phyloP scores from a whole-genome alignment of 2,797 vertebrate species.

The Masticophis lateralis region DNA sequence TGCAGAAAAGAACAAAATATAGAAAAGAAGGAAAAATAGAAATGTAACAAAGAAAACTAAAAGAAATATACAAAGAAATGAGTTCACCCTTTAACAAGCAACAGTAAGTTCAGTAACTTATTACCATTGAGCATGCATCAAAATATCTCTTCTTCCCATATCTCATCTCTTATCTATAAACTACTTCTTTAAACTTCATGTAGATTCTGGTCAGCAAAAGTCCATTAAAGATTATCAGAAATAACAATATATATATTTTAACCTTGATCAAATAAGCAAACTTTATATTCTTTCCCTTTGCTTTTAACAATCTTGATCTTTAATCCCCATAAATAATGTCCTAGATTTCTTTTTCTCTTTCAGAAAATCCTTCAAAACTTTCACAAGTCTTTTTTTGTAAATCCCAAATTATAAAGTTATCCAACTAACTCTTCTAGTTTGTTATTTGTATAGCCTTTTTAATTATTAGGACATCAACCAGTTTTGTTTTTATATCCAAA shows the following conservation, averaged over 20 bases:
- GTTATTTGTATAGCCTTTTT: neutral
- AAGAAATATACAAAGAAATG: neutral
- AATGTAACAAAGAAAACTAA: neutral
- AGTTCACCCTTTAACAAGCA: neutral
- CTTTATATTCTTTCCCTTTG: neutral
- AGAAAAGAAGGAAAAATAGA: neutral
- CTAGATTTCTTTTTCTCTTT: neutral
- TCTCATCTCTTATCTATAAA: neutral
- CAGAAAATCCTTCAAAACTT: neutral
- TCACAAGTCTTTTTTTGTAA: neutral
- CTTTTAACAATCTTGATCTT: neutral
- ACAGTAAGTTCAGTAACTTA: neutral
- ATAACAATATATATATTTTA: neutral
- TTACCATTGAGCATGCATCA: neutral
- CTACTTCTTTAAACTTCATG: neutral
- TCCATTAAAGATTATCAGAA: neutral
- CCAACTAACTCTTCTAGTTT: neutral
- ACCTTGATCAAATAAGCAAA: neutral
- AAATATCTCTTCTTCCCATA: neutral
- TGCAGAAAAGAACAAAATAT: neutral
- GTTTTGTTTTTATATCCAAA: neutral
- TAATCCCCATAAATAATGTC: neutral
- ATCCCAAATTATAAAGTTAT: neutral
- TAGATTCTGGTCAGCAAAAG: neutral
- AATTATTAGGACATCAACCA: neutral